These are phyloP conservation scores for Fragum sueziense DNA, from an alignment of 2,888 invertebrate genomes.

Conservation along the genomic window DNA sequence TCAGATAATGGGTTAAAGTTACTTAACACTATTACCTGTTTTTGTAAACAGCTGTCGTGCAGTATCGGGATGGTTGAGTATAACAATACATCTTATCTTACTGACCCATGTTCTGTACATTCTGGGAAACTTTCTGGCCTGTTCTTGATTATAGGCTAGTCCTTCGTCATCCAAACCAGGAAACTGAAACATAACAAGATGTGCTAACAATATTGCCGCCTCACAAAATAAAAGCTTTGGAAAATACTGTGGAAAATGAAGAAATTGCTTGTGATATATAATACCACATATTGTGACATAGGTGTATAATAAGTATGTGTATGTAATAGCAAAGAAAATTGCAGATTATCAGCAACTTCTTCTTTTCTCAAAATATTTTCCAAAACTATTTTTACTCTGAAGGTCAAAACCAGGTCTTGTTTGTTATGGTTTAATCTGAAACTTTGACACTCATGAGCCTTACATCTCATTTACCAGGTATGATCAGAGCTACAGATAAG, in stretches of 20 bases:
- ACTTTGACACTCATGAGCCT: background rate
- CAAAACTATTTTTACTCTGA: too few species aligned
- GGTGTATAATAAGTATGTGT: too few species aligned
- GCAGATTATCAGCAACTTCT: background rate
- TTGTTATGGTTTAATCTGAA: background rate
- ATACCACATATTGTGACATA: too few species aligned
- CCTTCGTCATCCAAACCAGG: constrained; percentile 71
- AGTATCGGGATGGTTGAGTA: constrained; percentile 6
- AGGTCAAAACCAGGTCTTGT: too few species aligned
- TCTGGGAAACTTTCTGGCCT: background rate
- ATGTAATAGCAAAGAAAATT: too few species aligned
- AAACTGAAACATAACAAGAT: constrained; percentile 55
- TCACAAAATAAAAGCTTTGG: too few species aligned
- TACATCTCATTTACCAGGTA: background rate
- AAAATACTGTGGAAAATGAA: too few species aligned
- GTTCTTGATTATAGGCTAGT: constrained; percentile 44
- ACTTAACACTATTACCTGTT: background rate
- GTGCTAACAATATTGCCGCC: too few species aligned
- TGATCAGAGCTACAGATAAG: too few species aligned
- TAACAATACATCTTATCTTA: background rate
- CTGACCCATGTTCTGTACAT: background rate
- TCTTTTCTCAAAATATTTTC: too few species aligned
- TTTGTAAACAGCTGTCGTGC: constrained; percentile 2
- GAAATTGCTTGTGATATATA: too few species aligned
- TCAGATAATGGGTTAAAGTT: background rate